Conservation (phyloP, 2,797 vertebrate species). For the Alfaro cultratus region DNA sequence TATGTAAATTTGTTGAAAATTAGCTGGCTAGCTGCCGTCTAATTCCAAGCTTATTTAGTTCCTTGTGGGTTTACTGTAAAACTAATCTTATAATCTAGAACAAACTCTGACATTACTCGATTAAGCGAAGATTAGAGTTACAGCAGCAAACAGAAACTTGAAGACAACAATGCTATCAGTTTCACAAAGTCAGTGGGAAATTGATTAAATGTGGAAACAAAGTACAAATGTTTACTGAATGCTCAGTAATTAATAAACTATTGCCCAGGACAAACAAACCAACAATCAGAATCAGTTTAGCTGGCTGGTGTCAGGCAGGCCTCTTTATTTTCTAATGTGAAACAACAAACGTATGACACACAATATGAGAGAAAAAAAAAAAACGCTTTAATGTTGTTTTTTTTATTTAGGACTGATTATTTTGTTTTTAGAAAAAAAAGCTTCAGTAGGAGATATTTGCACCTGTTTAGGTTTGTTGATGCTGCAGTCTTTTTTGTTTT, state of each 20-base stretch:
- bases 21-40: background rate
- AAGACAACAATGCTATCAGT: background rate
- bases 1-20: background rate
- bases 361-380: background rate
- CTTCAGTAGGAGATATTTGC: background rate
- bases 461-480: background rate
- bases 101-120: background rate
- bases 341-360: background rate
- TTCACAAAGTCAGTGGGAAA: background rate
- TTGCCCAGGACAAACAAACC: background rate
- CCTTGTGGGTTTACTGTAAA: background rate
- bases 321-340: background rate
- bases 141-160: background rate
- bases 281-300: background rate
- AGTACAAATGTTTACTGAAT: background rate
- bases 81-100: background rate
- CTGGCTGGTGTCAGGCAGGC: conserved; percentile 32
- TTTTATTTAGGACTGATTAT: too few relatives aligned
- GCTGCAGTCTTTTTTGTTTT: background rate
- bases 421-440: background rate
- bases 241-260: background rate
- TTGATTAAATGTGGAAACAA: background rate
- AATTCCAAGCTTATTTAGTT: background rate
- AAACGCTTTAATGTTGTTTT: background rate
- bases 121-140: background rate